Conservation (phyloP, 2,797 vertebrate genomes). For the Sebastolobus altivelis region DNA sequence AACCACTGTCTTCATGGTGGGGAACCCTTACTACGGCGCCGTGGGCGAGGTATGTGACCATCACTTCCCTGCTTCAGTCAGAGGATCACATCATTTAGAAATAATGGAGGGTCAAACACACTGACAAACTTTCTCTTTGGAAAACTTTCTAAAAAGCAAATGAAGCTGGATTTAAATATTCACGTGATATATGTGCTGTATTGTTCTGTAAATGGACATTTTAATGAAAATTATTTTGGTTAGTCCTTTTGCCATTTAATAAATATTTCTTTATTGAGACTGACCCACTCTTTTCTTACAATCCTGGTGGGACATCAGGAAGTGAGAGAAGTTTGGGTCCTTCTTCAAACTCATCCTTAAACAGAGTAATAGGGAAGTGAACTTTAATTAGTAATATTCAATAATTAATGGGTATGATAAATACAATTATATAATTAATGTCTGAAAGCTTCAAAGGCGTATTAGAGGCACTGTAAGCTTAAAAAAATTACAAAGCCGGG, state of each 20-base stretch:
- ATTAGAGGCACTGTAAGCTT: too few species aligned
- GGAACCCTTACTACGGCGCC: constrained; percentile 95
- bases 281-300: neutral
- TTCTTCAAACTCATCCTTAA: neutral
- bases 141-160: too few species aligned
- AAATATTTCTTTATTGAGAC: too few species aligned
- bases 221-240: too few species aligned
- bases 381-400: neutral
- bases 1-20: constrained; percentile 95
- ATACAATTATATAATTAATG: too few species aligned
- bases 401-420: too few species aligned
- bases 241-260: too few species aligned
- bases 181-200: too few species aligned
- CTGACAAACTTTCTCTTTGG: neutral
- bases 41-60: constrained; percentile 90
- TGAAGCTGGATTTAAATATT: neutral
- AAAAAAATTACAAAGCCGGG: too few species aligned
- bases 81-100: neutral
- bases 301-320: neutral
- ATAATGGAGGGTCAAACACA: neutral
- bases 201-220: neutral
- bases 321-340: neutral
- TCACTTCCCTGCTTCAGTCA: neutral
- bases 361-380: neutral
- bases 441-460: too few species aligned